Evolutionary conservation across 2,888 invertebrate genomes (phyloP).

Genomic region (Ametastegia equiseti): DNA sequence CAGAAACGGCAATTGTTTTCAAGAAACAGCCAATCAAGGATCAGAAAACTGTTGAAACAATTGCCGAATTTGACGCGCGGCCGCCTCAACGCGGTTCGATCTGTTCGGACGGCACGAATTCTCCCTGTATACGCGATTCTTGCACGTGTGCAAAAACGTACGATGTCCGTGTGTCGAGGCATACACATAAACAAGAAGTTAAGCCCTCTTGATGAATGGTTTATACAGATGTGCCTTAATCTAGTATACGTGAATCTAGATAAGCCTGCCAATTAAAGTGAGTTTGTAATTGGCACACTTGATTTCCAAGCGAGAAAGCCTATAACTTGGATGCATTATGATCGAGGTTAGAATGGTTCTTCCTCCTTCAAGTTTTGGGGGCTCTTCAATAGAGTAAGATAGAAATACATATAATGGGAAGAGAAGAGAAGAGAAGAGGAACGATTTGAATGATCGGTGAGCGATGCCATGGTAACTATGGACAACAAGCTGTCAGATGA

Average conservation of each 20-base stretch:
- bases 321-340: constrained; percentile 44
- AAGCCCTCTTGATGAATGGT: constrained; percentile 26
- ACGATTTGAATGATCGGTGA: constrained; percentile 72
- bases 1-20: too few species aligned
- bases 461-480: constrained; percentile 73
- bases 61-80: too few species aligned
- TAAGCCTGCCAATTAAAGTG: constrained; percentile 48
- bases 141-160: not conserved
- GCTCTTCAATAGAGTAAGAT: constrained; percentile 8
- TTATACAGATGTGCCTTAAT: constrained; percentile 10
- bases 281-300: constrained; percentile 50
- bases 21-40: too few species aligned
- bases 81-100: too few species aligned
- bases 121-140: not conserved
- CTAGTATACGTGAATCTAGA: constrained; percentile 27
- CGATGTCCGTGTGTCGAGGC: not conserved
- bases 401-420: not conserved
- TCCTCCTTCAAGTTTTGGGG: constrained; percentile 61
- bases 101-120: too few species aligned
- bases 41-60: too few species aligned
- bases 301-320: constrained; percentile 29
- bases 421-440: constrained; percentile 36
- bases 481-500: constrained; percentile 76
- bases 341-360: constrained; percentile 42
- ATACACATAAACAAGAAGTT: constrained; percentile 1